phyloP scores from a whole-genome alignment of 2,888 invertebrate genomes.

The Strigamia crassipes region DNA sequence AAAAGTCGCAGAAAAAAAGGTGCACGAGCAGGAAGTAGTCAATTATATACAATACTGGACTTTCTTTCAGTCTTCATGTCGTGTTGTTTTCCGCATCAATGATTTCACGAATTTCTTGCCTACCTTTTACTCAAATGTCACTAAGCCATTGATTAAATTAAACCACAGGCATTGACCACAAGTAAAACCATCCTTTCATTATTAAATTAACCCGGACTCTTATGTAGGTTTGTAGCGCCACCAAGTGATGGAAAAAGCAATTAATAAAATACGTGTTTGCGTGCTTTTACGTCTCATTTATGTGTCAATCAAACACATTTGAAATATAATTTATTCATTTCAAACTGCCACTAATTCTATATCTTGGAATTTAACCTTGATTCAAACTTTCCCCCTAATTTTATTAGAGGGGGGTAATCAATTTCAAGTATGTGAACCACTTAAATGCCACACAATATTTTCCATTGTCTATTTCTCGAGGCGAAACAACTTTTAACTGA shows the following conservation, averaged over 20 bases:
- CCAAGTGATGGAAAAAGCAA: not conserved
- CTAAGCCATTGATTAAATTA: not conserved
- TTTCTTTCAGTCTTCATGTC: not conserved
- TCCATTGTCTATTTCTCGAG: constrained; percentile 3
- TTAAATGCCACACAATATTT: not conserved
- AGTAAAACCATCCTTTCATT: not conserved
- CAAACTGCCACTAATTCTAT: not conserved
- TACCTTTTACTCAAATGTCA: not conserved
- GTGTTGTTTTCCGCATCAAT: constrained; percentile 13
- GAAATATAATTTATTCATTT: not conserved
- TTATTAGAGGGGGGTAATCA: not conserved
- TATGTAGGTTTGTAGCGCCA: not conserved
- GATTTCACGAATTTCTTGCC: not conserved
- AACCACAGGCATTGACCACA: not conserved
- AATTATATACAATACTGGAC: constrained; percentile 30
- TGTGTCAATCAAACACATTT: not conserved
- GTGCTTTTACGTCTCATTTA: not conserved
- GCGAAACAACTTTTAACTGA: not conserved
- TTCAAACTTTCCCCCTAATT: not conserved
- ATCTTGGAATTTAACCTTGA: constrained; percentile 18
- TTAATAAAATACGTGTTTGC: not conserved
- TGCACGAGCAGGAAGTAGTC: constrained; percentile 11
- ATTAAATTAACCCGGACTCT: not conserved
- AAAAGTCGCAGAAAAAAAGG: not conserved
- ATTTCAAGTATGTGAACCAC: constrained; percentile 32